Base-by-base conservation (phyloP, 2,797 vertebrate genomes). In the Otus scops region DNA sequence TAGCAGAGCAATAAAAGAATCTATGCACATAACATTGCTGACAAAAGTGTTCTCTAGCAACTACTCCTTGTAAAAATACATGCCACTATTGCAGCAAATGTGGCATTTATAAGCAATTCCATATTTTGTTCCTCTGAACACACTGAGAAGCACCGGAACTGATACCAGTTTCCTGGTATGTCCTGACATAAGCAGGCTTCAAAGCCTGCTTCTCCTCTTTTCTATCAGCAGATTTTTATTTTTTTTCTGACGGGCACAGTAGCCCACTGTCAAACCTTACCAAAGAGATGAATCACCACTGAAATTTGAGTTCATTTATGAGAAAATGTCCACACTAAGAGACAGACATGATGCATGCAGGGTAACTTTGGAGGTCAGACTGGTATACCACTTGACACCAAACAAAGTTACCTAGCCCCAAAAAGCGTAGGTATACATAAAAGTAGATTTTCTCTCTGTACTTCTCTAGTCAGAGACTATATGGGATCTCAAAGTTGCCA, bases 311-410 rank as follows among this genome's bases (percentile, higher is more conserved):
- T 23, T 95, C 7, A 53, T 50, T 59, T 88, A 47, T 39, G 47
- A 67, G 30, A 22, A 89, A 82, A 32, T 7, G 7, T 9, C 32
- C 20, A n/a, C 11, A 9, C 10, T 69, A 23, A 67, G 41, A 88
- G 60, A 68, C 36, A 85, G 26, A 41, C 8, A n/a, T 6, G 28
- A 76, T 14, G 9, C 27, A 41, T 0, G 0, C 0, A 34, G 8
- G 7, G 6, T 61, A 86, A 50, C 53, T 48, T 45, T 9, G 9
- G 39, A 82, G 63, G 36, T 89, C 61, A 61, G 30, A 20, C 4
- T 34, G 26, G 4, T 54, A 4, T 19, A 43, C 3, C 6, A 24
- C 34, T 53, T 32, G 3, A 41, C 34, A 68, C 5, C 18, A 82
- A 71, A 70, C 11, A 47, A 76, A 78, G 11, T 43, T 54, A 80